Evolutionary conservation across 2,888 invertebrate genomes (phyloP).

Genomic region (Microdon myrmicae): DNA sequence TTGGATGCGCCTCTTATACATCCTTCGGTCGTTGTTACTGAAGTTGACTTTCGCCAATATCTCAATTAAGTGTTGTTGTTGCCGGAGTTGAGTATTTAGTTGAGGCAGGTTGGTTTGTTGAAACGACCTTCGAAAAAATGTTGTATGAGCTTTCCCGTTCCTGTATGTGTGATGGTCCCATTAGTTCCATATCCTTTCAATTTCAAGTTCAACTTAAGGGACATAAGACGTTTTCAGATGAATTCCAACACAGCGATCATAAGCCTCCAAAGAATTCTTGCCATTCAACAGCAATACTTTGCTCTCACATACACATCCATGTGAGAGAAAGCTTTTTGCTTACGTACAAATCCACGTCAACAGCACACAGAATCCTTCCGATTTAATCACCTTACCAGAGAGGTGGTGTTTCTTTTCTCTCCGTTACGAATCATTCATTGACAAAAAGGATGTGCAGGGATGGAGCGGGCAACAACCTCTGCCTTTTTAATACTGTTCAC

Average conservation of each 20-base stretch:
- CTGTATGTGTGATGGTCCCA: constrained; percentile 4
- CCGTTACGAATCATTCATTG: too few species aligned
- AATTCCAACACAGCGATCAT: neutral
- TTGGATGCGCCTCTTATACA: constrained; percentile 35
- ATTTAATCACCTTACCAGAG: too few species aligned
- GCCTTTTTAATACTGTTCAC: too few species aligned
- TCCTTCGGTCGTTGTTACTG: constrained; percentile 17
- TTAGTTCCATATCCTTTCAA: constrained; percentile 34
- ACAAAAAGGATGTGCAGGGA: too few species aligned
- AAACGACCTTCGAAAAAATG: constrained; percentile 39
- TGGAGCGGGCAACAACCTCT: too few species aligned
- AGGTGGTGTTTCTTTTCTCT: too few species aligned
- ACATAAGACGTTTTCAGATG: constrained; percentile 2
- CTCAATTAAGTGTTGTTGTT: constrained; percentile 20
- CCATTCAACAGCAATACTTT: too few species aligned
- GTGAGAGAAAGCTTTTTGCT: too few species aligned
- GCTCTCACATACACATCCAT: too few species aligned
- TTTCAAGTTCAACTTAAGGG: constrained; percentile 38
- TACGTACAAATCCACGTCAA: too few species aligned
- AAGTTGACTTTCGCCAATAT: constrained; percentile 10
- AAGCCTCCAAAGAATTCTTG: too few species aligned
- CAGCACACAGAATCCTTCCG: too few species aligned
- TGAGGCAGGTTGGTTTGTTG: constrained; percentile 10
- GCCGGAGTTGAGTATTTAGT: constrained; percentile 23
- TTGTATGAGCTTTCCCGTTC: constrained; percentile 35